A percentile compares a stretch with the other conserved stretches of the same genome.
phyloP scores from a whole-genome alignment of 2,888 invertebrate genomes.

The Linnaemya vulpina region DNA sequence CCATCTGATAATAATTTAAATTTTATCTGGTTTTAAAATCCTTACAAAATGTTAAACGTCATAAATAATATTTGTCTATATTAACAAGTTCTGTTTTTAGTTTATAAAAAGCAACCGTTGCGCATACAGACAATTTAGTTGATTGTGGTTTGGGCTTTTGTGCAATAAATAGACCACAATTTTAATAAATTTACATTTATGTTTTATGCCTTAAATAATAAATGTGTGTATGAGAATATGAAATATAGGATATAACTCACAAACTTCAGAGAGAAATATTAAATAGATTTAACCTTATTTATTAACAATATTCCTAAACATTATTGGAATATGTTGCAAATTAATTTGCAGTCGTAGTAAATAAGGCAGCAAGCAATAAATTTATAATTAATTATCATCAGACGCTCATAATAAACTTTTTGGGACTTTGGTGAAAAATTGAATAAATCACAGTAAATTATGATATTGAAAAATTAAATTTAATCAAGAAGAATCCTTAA shows the following conservation, averaged over 20 bases:
- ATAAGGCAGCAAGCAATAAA: not conserved
- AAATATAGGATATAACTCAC: not conserved
- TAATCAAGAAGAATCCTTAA: not conserved
- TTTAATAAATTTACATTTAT: slow-evolving; percentile 57
- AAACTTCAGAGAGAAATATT: not conserved
- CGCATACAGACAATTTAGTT: slow-evolving; percentile 17
- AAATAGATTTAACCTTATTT: slow-evolving; percentile 14
- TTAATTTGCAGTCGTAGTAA: not conserved
- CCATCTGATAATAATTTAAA: slow-evolving; percentile 16
- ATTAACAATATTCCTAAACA: slow-evolving; percentile 35
- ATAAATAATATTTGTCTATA: not conserved
- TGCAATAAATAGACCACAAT: slow-evolving; percentile 55
- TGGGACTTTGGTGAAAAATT: not conserved
- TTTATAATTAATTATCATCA: slow-evolving; percentile 23
- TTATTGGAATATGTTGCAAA: slow-evolving; percentile 42
- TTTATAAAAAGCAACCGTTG: slow-evolving; percentile 23
- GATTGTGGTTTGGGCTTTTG: slow-evolving; percentile 47
- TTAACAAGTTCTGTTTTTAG: slow-evolving; percentile 34
- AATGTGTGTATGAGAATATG: slow-evolving; percentile 2
- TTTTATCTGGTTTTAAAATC: slow-evolving; percentile 23
- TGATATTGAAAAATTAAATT: not conserved
- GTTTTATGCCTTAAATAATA: slow-evolving; percentile 39
- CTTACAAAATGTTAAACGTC: not conserved
- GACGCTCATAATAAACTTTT: not conserved
- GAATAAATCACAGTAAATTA: not conserved